Conservation (phyloP, 2,797 vertebrate species). For the Lerista edwardsae region DNA sequence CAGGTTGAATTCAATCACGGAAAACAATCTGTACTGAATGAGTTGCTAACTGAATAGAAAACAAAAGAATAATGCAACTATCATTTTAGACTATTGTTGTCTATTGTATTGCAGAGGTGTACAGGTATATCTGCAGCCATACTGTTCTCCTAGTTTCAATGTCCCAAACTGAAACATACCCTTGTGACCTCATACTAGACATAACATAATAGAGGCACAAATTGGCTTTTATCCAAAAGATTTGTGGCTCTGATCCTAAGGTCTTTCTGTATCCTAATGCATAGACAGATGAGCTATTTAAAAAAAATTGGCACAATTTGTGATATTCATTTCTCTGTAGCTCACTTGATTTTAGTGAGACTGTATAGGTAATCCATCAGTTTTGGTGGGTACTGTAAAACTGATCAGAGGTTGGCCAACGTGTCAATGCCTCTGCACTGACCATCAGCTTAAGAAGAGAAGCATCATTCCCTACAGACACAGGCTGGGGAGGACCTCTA, state of each 20-base stretch:
- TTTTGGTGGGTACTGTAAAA: not conserved
- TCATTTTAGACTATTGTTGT: constrained; percentile 1
- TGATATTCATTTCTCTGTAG: too few species aligned
- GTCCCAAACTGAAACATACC: not conserved
- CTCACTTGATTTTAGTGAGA: not conserved
- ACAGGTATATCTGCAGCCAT: accelerated
- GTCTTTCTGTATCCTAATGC: not conserved
- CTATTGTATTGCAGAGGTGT: not conserved
- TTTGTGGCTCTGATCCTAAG: not conserved
- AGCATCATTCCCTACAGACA: not conserved
- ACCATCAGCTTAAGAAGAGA: not conserved
- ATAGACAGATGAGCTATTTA: not conserved
- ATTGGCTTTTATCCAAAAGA: not conserved
- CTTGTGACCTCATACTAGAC: accelerated
- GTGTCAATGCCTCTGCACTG: not conserved
- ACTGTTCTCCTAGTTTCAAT: not conserved
- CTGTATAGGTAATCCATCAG: not conserved
- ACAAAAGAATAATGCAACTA: not conserved
- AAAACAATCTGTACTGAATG: constrained; percentile 13
- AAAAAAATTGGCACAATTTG: too few species aligned
- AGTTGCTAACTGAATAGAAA: not conserved
- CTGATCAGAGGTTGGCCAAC: too few species aligned
- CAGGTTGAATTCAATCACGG: not conserved
- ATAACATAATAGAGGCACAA: not conserved
- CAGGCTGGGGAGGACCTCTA: not conserved